phyloP scores from a whole-genome alignment of 23 tunicate genomes.

The Phallusia fumigata region DNA sequence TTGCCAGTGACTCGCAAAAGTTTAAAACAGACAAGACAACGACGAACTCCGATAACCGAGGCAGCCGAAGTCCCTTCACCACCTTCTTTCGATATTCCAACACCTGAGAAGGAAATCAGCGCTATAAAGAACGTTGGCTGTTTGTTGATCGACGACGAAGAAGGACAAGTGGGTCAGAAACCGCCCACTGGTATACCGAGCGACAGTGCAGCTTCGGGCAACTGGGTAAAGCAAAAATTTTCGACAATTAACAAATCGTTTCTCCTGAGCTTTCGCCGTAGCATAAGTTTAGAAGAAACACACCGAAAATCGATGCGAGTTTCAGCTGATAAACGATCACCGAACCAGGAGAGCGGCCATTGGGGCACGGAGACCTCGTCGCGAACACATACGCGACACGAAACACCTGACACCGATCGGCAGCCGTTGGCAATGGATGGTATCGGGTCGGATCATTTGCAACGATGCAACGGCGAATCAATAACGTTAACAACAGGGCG shows the following conservation, averaged over 20 bases:
- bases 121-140: neutral
- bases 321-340: neutral
- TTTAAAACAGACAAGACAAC: neutral
- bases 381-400: neutral
- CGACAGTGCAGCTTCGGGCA: neutral
- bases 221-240: conserved; percentile 3
- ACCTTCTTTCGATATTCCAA: neutral
- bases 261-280: neutral
- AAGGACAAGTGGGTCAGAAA: conserved; percentile 8
- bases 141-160: neutral
- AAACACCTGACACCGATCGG: no score
- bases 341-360: neutral
- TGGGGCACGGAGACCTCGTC: neutral
- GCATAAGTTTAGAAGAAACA: neutral
- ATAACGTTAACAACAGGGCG: neutral
- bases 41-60: neutral
- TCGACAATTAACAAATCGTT: conserved; percentile 3
- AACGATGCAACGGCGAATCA: neutral
- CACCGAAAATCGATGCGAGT: neutral
- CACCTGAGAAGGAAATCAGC: neutral
- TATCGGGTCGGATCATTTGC: neutral
- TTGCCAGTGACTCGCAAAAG: neutral
- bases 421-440: neutral
- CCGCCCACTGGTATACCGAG: neutral
- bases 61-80: neutral